Conservation (phyloP, 2,113 vertebrate genomes). For the Ornithorhynchus anatinus region DNA sequence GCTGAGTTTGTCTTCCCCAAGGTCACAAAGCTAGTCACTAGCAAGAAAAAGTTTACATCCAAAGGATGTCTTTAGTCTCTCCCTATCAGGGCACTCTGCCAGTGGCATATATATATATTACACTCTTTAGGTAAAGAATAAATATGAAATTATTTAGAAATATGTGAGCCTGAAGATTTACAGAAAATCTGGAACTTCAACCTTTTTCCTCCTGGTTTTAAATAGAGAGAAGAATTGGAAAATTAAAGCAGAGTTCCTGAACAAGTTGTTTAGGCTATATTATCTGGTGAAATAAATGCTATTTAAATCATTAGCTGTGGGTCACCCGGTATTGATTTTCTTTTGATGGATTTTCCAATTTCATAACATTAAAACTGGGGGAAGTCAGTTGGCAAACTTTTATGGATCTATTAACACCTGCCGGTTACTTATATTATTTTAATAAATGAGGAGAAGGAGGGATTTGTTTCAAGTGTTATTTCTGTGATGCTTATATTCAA, state of each 20-base stretch:
- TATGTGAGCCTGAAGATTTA: background rate
- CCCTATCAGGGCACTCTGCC: background rate
- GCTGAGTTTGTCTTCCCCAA: background rate
- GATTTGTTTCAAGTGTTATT: conserved; percentile 33
- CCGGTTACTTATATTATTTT: conserved; percentile 2
- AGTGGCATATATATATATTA: background rate
- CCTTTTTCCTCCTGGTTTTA: too few relatives aligned
- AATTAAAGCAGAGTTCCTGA: background rate
- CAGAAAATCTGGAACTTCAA: too few relatives aligned
- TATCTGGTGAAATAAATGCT: background rate
- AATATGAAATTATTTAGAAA: background rate
- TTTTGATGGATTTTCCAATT: background rate
- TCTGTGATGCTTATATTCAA: conserved; percentile 27
- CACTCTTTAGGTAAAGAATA: background rate
- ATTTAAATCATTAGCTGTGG: background rate
- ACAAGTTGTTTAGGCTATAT: background rate
- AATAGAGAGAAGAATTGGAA: conserved; percentile 1
- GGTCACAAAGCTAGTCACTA: background rate
- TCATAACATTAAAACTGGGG: background rate
- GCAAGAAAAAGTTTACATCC: background rate
- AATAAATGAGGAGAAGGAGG: conserved; percentile 15
- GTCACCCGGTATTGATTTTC: background rate
- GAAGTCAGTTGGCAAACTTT: background rate
- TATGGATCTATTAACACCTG: background rate
- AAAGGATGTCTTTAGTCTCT: background rate